Percentiles rank a stretch among this genome's conserved stretches.
Evolutionary conservation across 2,888 invertebrate species (phyloP).

Genomic region (Brenthis hecate): DNA sequence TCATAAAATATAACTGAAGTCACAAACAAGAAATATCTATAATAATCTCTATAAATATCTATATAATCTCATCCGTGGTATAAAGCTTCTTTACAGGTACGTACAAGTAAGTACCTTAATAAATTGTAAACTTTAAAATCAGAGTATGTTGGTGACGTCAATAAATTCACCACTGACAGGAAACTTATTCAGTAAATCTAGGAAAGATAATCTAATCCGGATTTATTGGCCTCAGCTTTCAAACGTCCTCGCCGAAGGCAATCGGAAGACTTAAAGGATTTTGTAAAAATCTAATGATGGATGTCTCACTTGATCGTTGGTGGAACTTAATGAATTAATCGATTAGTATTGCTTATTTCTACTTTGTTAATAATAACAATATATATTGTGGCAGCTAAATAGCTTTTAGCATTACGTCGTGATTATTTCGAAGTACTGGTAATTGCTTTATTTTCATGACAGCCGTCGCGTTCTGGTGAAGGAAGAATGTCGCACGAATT

Average conservation of each 20-base stretch:
- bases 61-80: not conserved
- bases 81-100: constrained; percentile 1
- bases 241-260: constrained; percentile 51
- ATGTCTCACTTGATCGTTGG: constrained; percentile 47
- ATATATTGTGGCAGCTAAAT: not conserved
- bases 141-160: constrained; percentile 39
- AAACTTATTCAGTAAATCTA: constrained; percentile 49
- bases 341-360: not conserved
- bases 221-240: constrained; percentile 56
- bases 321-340: constrained; percentile 6
- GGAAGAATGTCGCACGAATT: too few relatives aligned
- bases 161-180: constrained; percentile 58
- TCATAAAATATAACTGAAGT: not conserved
- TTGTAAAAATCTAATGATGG: constrained; percentile 58
- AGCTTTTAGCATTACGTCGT: too few relatives aligned
- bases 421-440: too few relatives aligned
- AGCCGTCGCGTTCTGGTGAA: too few relatives aligned
- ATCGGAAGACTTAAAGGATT: constrained; percentile 66
- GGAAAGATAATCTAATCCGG: constrained; percentile 65
- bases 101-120: constrained; percentile 7
- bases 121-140: constrained; percentile 34
- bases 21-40: constrained; percentile 4
- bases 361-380: not conserved
- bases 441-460: too few relatives aligned
- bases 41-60: too few relatives aligned